phyloP scores from a whole-genome alignment of 2,797 vertebrate species.

The Mus minutoides region DNA sequence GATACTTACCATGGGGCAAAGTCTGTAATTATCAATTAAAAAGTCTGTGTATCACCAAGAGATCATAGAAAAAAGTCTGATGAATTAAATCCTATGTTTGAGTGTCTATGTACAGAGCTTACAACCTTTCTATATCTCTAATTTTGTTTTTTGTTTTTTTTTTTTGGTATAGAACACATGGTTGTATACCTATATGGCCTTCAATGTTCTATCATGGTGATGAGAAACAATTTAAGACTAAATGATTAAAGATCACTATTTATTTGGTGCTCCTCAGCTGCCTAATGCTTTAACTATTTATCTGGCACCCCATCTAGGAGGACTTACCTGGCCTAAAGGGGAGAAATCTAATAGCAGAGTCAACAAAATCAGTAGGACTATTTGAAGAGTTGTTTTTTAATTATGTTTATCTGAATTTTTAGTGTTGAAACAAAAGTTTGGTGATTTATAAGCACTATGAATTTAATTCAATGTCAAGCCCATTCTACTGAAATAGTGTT shows the following conservation, averaged over 20 bases:
- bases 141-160: constrained; percentile 13
- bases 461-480: constrained; percentile 28
- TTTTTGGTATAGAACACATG: constrained; percentile 6
- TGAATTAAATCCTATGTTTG: not conserved
- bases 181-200: not conserved
- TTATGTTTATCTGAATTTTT: constrained; percentile 34
- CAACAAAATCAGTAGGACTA: constrained; percentile 12
- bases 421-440: not conserved
- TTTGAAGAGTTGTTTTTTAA: constrained; percentile 2
- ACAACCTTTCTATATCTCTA: not conserved
- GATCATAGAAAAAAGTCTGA: constrained; percentile 1
- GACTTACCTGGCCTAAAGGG: not conserved
- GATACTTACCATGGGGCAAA: not conserved
- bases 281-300: constrained; percentile 11
- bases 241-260: constrained; percentile 24
- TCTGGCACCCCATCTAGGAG: not conserved
- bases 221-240: not conserved
- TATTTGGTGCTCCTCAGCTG: not conserved
- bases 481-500: not conserved
- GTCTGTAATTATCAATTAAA: not conserved
- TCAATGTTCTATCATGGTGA: not conserved
- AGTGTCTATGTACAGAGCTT: not conserved
- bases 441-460: not conserved
- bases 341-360: constrained; percentile 6
- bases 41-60: not conserved